Evolutionary conservation across 1,140 invertebrate species (phyloP), one percentile per base, ranked within the genome.

Genomic region (Megalopta genalis): DNA sequence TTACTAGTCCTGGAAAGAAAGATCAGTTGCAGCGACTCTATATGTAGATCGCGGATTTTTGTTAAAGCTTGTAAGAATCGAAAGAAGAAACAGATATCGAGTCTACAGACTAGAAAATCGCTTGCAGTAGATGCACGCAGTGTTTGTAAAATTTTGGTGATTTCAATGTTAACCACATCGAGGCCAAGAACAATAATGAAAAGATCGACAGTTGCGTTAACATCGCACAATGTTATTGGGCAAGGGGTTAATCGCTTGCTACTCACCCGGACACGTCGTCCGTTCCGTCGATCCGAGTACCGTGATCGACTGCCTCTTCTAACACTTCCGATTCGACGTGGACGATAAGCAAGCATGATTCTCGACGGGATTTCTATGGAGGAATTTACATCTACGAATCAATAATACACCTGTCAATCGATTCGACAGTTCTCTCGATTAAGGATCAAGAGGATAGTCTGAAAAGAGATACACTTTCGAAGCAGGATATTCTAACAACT

Each of bases 271-370:
- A 18, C 46, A 46, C 42, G 42, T 46, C 42, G 32, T 59, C 4
- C 5, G 32, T n/a, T 68, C 65, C 46, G n/a, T 68, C 49, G 39
- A 49, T 62, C 25, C 37, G 21, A 42, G 18, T 23, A 21, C 12
- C 6, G 18, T 16, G 49, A 10, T 25, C 25, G 66, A 21, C n/a
- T 52, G 16, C 12, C 3, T 42, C 8, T 54, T 4, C 21, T 4
- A 68, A 46, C 54, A 46, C 10, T 46, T 46, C 12, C 42, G 10
- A 46, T 21, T n/a, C 42, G 23, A 25, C 21, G 62, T 39, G 32
- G 27, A 52, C 42, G 42, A 70, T 25, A 25, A 63, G 32, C 7
- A 14, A 39, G 60, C 68, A 78, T 72, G 69, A 37, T 72, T 37
- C 18, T 2, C 21, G 27, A 59, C n/a, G 66, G 60, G 27, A 21